These are phyloP conservation scores for Ceratina japonica DNA, from an alignment of 1,140 invertebrate species.

Conservation along the genomic window DNA sequence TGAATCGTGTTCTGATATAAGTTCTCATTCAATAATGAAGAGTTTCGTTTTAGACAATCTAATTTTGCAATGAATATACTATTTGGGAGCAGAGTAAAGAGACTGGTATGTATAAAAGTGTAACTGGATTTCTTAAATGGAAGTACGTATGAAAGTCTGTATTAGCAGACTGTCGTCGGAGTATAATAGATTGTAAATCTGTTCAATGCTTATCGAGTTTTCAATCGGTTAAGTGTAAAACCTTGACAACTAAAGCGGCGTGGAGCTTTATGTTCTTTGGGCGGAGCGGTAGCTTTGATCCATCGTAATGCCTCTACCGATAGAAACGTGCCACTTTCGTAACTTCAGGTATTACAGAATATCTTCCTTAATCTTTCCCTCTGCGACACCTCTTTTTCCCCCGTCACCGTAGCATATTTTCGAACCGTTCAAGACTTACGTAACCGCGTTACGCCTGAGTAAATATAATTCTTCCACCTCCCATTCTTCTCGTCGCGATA, in stretches of 20 bases:
- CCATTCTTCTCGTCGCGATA: neutral
- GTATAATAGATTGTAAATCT: neutral
- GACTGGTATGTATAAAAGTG: too few species aligned
- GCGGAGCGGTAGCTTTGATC: slow-evolving; percentile 6
- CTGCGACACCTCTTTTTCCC: neutral
- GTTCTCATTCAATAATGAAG: too few species aligned
- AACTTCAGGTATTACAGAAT: neutral
- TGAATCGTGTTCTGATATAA: too few species aligned
- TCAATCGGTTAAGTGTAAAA: neutral
- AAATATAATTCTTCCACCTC: neutral
- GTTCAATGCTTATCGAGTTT: neutral
- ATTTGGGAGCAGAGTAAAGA: too few species aligned
- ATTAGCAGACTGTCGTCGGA: neutral
- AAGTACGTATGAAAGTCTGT: neutral
- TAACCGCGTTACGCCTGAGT: neutral
- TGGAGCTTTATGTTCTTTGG: neutral
- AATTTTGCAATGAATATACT: too few species aligned
- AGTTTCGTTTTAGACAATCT: too few species aligned
- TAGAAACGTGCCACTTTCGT: slow-evolving; percentile 14
- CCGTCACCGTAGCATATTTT: neutral
- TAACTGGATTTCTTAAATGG: neutral
- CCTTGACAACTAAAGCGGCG: slow-evolving; percentile 19
- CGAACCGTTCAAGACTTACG: neutral
- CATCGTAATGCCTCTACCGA: slow-evolving; percentile 11
- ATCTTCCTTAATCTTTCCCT: neutral